Evolutionary conservation across 2,888 invertebrate species (phyloP), one percentile per base, ranked within the genome.

Genomic region (Gymnocheta viridis): DNA sequence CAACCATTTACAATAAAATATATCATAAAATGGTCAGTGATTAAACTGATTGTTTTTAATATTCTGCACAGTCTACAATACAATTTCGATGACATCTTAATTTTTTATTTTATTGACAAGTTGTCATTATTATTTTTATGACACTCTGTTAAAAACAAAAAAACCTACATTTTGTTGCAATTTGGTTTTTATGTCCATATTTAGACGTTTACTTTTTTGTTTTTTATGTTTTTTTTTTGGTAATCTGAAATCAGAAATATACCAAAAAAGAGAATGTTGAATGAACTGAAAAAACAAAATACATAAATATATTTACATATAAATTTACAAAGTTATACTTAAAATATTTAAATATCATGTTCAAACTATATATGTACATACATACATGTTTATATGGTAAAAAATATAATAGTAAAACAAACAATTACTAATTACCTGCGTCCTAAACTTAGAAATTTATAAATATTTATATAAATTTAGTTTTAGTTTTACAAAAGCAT

Each of bases 391-490:
- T n/a, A 47, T 12, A 12, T 12, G 19, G 10, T 14, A 41, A 24
- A 62, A 27, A 5, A 5, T 5, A 32, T 29, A 38, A 22, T 35
- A 27, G 32, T 24, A 24, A 44, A 56, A 66, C 44, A 76, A 32
- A 38, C 27, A 69, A 60, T 58, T 38, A 67, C 67, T 69, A 77
- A 77, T 77, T 58, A 60, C 58, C 49, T 77, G 35, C 19, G 6
- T 67, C 27, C 27, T 38, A 24, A n/a, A 49, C 35, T 27, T 47
- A 38, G 14, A 47, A 56, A 49, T 67, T 44, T 54, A 76, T 66
- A 76, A 58, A 67, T 74, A 74, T 74, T 62, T 74, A 62, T 41
- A 74, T 2, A 67, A 67, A 62, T 67, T 47, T 38, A 44, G 19
- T 32, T 47, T 24, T 60, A 77, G 49, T 77, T 67, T 67, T 35